Evolutionary conservation across 2,113 vertebrate genomes (phyloP), one percentile per base, ranked within the genome.

Genomic region (Protobothrops flavoviridis): DNA sequence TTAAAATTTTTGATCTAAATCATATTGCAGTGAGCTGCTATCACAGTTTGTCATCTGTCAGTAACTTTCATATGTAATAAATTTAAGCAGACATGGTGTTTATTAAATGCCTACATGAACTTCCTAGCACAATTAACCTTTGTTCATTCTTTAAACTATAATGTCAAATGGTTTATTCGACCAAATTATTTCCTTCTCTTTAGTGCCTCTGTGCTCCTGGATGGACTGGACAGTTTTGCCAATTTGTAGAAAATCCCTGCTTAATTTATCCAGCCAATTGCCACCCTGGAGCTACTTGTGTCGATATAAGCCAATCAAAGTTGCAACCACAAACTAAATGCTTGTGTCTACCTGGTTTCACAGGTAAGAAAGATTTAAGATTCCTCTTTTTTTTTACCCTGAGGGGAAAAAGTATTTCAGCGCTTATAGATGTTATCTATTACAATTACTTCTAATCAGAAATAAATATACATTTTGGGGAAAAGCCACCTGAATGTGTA

Each of bases 141-240:
- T 91, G 0, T 88, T 93, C 17, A 53, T 39, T 29, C 6, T 64
- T n/a, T 91, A 10, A 0, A 56, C 94, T 91, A 91, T 93, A 3
- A 64, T 93, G 91, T 91, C 74, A 91, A 11, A n/a, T 88, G 33
- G 2, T 17, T 85, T 50, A 50, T 86, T 93, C 9, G n/a, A 17
- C 20, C 24, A 59, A 57, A 45, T 23, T 23, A 3, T 88, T 94
- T 94, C 94, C 15, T 93, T 90, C 86, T 95, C 93, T 97, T 11
- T 95, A 99, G 98, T 98, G 98, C 88, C 92, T 98, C 94, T 98
- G 98, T 91, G 95, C 95, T 86, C 97, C 96, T 33, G 97, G 97
- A 53, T 98, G 96, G 98, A 97, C 94, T 10, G 98, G 96, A 92
- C 96, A 98, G 95, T 96, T 98, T 52, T 98, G 97, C 95, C 97